phyloP scores from a whole-genome alignment of 2,888 invertebrate species.

The Diachrysia chrysitis region DNA sequence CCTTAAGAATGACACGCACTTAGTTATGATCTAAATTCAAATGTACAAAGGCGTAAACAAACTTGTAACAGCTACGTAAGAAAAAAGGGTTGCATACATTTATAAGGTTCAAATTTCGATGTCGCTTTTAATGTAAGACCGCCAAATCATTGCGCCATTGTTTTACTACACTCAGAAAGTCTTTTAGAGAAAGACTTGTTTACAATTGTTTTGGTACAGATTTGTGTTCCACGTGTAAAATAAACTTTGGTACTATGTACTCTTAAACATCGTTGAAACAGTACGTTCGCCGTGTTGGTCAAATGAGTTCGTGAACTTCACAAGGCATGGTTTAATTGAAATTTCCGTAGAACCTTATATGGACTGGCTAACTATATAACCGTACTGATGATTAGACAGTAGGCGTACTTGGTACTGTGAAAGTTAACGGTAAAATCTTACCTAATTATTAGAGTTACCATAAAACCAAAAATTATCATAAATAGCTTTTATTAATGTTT shows the following conservation, averaged over 20 bases:
- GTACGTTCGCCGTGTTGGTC: neutral
- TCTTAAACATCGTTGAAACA: neutral
- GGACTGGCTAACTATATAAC: no score
- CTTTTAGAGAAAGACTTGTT: neutral
- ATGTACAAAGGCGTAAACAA: neutral
- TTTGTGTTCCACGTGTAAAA: neutral
- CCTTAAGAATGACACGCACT: no score
- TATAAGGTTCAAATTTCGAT: neutral
- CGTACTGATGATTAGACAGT: neutral
- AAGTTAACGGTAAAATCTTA: no score
- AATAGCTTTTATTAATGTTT: no score
- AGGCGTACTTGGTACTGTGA: no score
- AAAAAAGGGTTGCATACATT: neutral
- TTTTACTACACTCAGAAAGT: no score
- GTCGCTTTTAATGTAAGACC: no score
- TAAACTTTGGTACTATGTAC: neutral
- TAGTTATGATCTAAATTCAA: neutral
- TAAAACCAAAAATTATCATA: no score
- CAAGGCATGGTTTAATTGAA: neutral
- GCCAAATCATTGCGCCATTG: neutral
- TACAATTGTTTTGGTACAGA: neutral
- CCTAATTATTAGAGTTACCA: no score
- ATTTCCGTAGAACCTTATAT: neutral
- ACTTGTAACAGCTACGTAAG: neutral
- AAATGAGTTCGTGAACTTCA: neutral